These are phyloP conservation scores for Pheosia tremula DNA, from an alignment of 2,888 invertebrate genomes.

Conservation along the genomic window DNA sequence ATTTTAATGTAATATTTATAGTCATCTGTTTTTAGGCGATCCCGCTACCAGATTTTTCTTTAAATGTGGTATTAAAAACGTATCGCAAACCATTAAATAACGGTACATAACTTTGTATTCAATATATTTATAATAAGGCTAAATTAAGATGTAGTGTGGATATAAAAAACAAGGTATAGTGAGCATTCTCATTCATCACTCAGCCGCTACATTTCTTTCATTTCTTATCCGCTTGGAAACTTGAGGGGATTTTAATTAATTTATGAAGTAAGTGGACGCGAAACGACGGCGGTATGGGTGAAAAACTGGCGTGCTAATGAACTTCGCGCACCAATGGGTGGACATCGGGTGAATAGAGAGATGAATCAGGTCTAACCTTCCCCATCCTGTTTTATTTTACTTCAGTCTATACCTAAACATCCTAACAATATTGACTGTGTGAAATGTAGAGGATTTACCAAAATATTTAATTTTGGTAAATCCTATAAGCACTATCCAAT, in stretches of 20 bases:
- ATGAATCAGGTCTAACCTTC: constrained; percentile 28
- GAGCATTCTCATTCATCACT: background rate
- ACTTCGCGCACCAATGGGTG: constrained; percentile 12
- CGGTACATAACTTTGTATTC: too few species aligned
- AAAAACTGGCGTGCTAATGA: constrained; percentile 35
- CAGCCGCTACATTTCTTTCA: background rate
- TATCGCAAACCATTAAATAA: too few species aligned
- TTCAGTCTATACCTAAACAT: too few species aligned
- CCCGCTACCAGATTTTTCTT: too few species aligned
- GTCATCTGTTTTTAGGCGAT: too few species aligned
- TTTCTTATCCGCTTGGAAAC: constrained; percentile 1
- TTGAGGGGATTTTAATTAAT: constrained; percentile 21
- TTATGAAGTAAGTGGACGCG: constrained; percentile 28
- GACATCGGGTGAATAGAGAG: constrained; percentile 29
- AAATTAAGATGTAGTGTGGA: background rate
- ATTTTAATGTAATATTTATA: too few species aligned
- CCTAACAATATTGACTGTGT: too few species aligned
- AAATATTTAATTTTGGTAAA: too few species aligned
- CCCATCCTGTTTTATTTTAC: background rate
- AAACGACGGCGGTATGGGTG: constrained; percentile 6
- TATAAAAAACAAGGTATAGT: background rate
- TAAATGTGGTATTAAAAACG: too few species aligned
- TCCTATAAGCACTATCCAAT: too few species aligned
- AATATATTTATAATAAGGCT: too few species aligned
- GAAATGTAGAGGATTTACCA: too few species aligned